Evolutionary conservation across 1,140 invertebrate species (phyloP).

Genomic region (Tetragnatha versicolor): DNA sequence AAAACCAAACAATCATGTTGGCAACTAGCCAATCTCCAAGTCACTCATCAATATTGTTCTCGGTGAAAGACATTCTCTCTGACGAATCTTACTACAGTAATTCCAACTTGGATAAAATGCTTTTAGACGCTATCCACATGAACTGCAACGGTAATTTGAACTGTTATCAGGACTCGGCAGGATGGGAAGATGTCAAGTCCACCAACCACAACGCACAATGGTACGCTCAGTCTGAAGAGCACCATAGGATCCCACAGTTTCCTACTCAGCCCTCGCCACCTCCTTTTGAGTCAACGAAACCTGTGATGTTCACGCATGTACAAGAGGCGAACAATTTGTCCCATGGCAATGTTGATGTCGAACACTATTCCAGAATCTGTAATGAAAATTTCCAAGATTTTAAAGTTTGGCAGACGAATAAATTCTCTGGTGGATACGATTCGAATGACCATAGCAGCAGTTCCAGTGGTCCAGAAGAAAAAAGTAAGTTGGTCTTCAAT

Average conservation of each 20-base stretch:
- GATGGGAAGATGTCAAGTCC: not conserved
- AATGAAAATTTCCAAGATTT: not conserved
- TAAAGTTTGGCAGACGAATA: not conserved
- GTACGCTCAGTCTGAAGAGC: not conserved
- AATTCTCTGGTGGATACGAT: not conserved
- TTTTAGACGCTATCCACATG: not conserved
- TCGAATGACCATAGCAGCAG: constrained; percentile 1
- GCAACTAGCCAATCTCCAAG: not conserved
- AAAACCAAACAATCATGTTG: no score
- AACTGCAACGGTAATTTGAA: constrained; percentile 2
- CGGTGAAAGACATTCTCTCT: constrained; percentile 18
- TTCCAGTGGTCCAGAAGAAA: constrained; percentile 9
- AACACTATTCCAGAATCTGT: not conserved
- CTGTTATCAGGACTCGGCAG: not conserved
- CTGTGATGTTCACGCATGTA: not conserved
- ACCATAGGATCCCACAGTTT: not conserved
- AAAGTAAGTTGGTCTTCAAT: no score
- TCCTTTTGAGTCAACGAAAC: not conserved
- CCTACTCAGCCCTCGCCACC: not conserved
- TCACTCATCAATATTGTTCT: not conserved
- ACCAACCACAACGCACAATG: not conserved
- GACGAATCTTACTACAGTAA: constrained; percentile 21
- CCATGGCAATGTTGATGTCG: not conserved
- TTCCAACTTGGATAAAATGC: constrained; percentile 4
- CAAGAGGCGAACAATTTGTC: no score